These are phyloP conservation scores for Rynchops niger DNA, from an alignment of 2,113 vertebrate species.

Conservation along the genomic window DNA sequence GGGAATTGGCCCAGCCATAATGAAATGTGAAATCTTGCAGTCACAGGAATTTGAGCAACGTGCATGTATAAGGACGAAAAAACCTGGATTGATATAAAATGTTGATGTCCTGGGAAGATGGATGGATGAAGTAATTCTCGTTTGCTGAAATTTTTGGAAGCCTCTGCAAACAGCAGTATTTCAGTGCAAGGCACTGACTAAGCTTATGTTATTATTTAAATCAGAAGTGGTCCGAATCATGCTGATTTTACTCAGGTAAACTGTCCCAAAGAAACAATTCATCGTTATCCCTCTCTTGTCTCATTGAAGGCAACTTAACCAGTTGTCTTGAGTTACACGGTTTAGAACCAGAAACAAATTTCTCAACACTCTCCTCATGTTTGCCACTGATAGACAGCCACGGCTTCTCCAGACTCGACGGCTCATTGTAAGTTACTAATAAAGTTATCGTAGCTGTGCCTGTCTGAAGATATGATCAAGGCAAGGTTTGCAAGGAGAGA, in stretches of 20 bases:
- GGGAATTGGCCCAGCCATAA: not conserved
- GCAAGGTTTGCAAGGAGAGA: not conserved
- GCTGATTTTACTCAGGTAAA: not conserved
- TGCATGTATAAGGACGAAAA: not conserved
- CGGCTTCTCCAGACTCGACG: not conserved
- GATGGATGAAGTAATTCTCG: not conserved
- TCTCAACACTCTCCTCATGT: not conserved
- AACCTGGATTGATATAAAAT: not conserved
- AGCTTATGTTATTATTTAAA: not conserved
- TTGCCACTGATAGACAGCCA: not conserved
- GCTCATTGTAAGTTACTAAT: not conserved
- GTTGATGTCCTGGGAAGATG: not conserved
- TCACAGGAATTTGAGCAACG: not conserved
- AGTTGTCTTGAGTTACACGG: not conserved
- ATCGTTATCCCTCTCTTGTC: rapidly evolving
- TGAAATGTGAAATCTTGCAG: not conserved
- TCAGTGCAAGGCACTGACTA: not conserved
- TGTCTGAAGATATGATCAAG: not conserved
- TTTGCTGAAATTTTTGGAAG: not conserved
- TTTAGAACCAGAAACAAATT: not conserved
- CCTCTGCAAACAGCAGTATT: not conserved
- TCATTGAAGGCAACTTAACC: not conserved
- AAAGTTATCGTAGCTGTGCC: not conserved
- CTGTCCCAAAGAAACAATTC: not conserved
- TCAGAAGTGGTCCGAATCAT: not conserved